These are phyloP conservation scores for Rhinoderma darwinii DNA, from an alignment of 2,113 vertebrate species.

Conservation along the genomic window DNA sequence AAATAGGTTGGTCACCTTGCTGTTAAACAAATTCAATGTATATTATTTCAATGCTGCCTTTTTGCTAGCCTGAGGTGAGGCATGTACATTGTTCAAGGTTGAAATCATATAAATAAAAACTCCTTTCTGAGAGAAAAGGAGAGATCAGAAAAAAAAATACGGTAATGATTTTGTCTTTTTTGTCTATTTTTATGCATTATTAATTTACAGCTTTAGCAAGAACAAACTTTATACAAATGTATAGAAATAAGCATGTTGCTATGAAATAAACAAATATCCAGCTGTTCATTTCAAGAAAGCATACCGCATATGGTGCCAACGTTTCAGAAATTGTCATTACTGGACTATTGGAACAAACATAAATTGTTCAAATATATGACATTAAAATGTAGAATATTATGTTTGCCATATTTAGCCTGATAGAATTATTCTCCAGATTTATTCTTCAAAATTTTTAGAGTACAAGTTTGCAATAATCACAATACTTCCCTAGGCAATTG, in stretches of 20 bases:
- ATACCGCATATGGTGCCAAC: background rate
- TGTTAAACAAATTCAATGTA: conserved; percentile 3
- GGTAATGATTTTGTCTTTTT: background rate
- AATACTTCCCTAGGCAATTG: too few relatives aligned
- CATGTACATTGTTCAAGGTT: conserved; percentile 21
- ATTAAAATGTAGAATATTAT: background rate
- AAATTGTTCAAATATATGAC: background rate
- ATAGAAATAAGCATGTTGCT: background rate
- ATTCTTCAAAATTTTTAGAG: too few relatives aligned
- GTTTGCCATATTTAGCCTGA: background rate
- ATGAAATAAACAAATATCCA: background rate
- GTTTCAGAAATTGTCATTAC: background rate
- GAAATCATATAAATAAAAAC: conserved; percentile 7
- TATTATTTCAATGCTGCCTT: background rate
- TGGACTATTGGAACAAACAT: background rate
- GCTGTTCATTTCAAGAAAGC: background rate
- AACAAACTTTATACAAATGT: background rate
- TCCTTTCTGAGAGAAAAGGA: background rate
- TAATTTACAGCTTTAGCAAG: background rate
- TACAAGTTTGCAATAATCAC: too few relatives aligned
- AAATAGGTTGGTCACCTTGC: conserved; percentile 20
- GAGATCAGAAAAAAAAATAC: background rate
- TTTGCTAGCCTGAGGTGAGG: conserved; percentile 13
- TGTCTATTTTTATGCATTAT: background rate
- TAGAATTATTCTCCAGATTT: too few relatives aligned